Percentiles rank a stretch among this genome's conserved stretches.
Conservation (phyloP, 2,797 vertebrate species). For the Sciurus carolinensis region DNA sequence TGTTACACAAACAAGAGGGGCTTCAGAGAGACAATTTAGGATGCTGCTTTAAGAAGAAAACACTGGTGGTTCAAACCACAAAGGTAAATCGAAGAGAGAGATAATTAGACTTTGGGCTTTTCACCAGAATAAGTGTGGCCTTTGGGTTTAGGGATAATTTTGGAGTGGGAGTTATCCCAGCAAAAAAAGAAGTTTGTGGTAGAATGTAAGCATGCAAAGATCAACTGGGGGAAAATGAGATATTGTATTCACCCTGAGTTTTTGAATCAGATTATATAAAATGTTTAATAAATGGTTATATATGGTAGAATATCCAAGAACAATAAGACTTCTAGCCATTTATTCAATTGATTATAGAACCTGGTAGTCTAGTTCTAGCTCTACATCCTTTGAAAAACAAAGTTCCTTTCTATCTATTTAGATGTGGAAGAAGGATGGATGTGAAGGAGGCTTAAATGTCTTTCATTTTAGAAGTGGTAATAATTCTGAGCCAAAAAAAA, state of each 20-base stretch:
- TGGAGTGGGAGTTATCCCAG: not conserved
- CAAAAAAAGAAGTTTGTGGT: not conserved
- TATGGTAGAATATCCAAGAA: not conserved
- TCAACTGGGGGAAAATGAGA: not conserved
- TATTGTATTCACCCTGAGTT: not conserved
- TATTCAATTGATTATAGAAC: not conserved
- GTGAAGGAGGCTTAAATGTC: not conserved
- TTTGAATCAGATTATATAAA: not conserved
- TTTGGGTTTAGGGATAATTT: constrained; percentile 2
- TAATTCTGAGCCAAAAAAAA: not conserved
- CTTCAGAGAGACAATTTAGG: not conserved
- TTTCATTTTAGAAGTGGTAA: not conserved
- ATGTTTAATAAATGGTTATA: not conserved
- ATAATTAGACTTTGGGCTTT: not conserved
- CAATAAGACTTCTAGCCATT: not conserved
- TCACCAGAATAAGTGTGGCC: not conserved
- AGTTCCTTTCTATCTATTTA: not conserved
- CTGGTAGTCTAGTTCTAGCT: not conserved
- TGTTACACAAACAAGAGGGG: not conserved
- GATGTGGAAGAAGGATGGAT: not conserved
- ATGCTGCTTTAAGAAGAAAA: constrained; percentile 25
- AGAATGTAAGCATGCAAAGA: not conserved
- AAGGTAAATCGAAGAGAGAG: not conserved
- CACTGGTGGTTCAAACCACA: not conserved
- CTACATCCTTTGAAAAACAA: not conserved